These are phyloP conservation scores for Morelia viridis DNA, from an alignment of 2,797 vertebrate species.

Conservation along the genomic window DNA sequence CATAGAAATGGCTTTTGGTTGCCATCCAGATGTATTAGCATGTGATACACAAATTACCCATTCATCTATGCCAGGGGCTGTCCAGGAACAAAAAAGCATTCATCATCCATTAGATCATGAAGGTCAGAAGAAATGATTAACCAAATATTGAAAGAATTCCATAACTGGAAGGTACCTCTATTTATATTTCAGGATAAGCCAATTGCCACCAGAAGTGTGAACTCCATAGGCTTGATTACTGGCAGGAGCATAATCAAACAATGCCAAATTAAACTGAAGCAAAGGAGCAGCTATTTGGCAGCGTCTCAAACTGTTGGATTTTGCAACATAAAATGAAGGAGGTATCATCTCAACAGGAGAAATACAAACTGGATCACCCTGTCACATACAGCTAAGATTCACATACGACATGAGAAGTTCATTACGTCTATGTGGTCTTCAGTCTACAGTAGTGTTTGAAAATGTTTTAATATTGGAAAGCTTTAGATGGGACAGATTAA, in stretches of 20 bases:
- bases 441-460: not conserved
- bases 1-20: not conserved
- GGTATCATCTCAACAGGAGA: not conserved
- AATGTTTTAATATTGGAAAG: not conserved
- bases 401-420: not conserved
- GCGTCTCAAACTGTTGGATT: not conserved
- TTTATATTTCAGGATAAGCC: not conserved
- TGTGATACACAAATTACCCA: conserved; percentile 4
- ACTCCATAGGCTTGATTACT: not conserved
- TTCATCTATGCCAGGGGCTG: conserved; percentile 12
- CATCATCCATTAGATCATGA: conserved; percentile 15
- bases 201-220: not conserved
- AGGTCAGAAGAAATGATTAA: not conserved
- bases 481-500: not conserved
- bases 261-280: not conserved
- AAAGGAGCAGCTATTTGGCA: not conserved
- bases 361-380: not conserved
- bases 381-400: not conserved
- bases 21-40: conserved; percentile 17
- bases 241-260: not conserved
- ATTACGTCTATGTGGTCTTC: not conserved
- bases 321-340: not conserved
- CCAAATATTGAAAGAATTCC: not conserved
- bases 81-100: not conserved
- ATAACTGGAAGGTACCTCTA: not conserved